Evolutionary conservation across 2,888 invertebrate species (phyloP).

Genomic region (Drosophila mayaguana): DNA sequence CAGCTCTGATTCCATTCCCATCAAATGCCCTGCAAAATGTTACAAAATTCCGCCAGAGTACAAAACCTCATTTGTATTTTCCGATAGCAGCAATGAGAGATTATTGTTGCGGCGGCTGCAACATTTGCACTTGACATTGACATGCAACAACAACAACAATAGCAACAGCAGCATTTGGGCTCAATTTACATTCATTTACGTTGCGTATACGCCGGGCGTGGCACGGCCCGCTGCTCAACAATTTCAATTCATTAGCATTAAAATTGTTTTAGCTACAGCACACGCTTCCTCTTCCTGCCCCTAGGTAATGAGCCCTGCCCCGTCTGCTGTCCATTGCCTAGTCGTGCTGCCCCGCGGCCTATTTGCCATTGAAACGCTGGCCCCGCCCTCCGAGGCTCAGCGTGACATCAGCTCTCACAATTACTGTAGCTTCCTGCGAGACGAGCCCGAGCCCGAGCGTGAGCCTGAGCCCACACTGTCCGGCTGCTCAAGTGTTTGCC

Average conservation of each 20-base stretch:
- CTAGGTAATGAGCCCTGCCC: slow-evolving; percentile 50
- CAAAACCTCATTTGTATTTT: slow-evolving; percentile 54
- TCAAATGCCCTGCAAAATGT: slow-evolving; percentile 6
- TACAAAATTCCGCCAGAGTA: slow-evolving; percentile 31
- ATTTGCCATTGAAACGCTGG: slow-evolving; percentile 60
- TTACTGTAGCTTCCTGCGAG: slow-evolving; percentile 52
- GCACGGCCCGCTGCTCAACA: slow-evolving; percentile 30
- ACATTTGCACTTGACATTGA: slow-evolving; percentile 77
- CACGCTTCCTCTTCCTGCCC: slow-evolving; percentile 45
- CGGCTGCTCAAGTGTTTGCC: slow-evolving; percentile 75
- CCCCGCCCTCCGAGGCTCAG: slow-evolving; percentile 2
- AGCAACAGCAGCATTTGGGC: slow-evolving; percentile 14
- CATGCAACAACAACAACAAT: slow-evolving; percentile 47
- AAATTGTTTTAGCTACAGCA: slow-evolving; percentile 26
- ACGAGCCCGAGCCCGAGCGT: slow-evolving; percentile 30
- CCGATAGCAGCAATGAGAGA: slow-evolving; percentile 10
- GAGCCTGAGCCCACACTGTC: slow-evolving; percentile 54
- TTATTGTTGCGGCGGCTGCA: slow-evolving; percentile 47
- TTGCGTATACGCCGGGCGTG: slow-evolving; percentile 61
- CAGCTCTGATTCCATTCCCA: background rate
- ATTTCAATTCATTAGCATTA: slow-evolving; percentile 79
- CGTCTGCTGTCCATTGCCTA: slow-evolving; percentile 14
- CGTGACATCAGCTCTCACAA: slow-evolving; percentile 51
- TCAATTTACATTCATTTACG: slow-evolving; percentile 55
- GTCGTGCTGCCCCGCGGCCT: slow-evolving; percentile 54